Evolutionary conservation across 2,888 invertebrate genomes (phyloP), one percentile per base, ranked within the genome.

Genomic region (Patella caerulea): DNA sequence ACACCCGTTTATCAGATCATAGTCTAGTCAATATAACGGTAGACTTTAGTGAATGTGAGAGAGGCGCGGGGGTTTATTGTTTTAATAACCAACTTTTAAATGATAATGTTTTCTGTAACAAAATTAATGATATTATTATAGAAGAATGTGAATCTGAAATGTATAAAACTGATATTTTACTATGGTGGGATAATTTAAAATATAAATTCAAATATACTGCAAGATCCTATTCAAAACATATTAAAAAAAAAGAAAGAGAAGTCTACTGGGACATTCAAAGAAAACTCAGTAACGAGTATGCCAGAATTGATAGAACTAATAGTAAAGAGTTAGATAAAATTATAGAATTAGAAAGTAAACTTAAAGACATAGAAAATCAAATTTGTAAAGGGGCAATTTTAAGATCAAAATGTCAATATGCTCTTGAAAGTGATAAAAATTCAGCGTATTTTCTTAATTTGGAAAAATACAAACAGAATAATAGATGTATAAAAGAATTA

Each of bases 141-240:
- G 19, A 7, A 15, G 59, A 59, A 59, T n/a, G 17, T 59, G n/a
- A 59, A 14, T n/a, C 7, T 5, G 59, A 59, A 7, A 34, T 65
- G 17, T 59, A 59, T 74, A 34, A 24, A 56, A 59, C 52, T 12
- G 72, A 76, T 24, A 72, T 72, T 52, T 19, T 72, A 17, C 19
- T 77, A 24, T 79, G 75, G 79, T 79, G 75, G 79, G 79, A 75
- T 73, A 77, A 79, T 74, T 70, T 79, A 15, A 79, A 77, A 77
- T 79, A 74, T 72, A 75, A 73, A 34, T 29, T 75, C 14, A 79
- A 77, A 59, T 69, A 71, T 45, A 54, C 55, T 54, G 19, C 72
- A 19, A 52, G 70, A 9, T 34, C 15, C 55, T 77, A 54, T 53
- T 52, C 74, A 24, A 65, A 74, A 69, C 74, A 29, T n/a, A 56